These are phyloP conservation scores for Drosophila ohnishii DNA, from an alignment of 1,140 invertebrate species.

Conservation along the genomic window DNA sequence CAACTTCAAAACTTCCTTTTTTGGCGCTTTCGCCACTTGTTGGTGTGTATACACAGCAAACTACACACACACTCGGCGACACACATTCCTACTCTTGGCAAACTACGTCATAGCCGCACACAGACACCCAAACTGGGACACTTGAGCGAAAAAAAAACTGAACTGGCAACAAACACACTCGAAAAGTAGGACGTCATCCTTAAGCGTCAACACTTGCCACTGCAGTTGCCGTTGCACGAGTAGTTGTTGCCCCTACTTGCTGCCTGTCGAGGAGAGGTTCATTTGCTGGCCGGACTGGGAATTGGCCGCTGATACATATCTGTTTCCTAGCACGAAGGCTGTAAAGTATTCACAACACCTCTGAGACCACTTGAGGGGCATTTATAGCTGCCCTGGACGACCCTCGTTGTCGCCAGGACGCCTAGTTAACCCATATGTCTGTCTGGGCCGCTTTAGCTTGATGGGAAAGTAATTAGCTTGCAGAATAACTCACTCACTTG, in stretches of 20 bases:
- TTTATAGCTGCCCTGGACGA: conserved; percentile 16
- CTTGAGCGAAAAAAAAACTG: conserved; percentile 13
- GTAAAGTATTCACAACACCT: conserved; percentile 44
- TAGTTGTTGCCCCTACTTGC: conserved; percentile 8
- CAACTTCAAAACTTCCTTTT: conserved; percentile 25
- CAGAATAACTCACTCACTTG: conserved; percentile 28
- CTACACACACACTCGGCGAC: conserved; percentile 11
- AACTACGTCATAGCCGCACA: conserved; percentile 66
- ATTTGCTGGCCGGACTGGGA: conserved; percentile 39
- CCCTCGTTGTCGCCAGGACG: background rate
- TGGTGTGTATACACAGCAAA: conserved; percentile 59
- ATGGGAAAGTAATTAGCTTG: background rate
- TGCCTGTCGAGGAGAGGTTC: conserved; percentile 3
- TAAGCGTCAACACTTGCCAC: conserved; percentile 62
- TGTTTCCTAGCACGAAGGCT: conserved; percentile 30
- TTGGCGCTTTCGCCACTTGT: conserved; percentile 67
- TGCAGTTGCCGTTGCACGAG: conserved; percentile 13
- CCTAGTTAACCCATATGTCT: conserved; percentile 20
- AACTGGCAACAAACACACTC: conserved; percentile 42
- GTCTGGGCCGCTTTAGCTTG: background rate
- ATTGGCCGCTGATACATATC: conserved; percentile 28
- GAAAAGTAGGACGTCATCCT: conserved; percentile 73
- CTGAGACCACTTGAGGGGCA: conserved; percentile 45
- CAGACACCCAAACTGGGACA: conserved; percentile 27
- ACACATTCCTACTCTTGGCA: conserved; percentile 24